Evolutionary conservation across 2,888 invertebrate species (phyloP).

Genomic region (Cepaea hortensis): DNA sequence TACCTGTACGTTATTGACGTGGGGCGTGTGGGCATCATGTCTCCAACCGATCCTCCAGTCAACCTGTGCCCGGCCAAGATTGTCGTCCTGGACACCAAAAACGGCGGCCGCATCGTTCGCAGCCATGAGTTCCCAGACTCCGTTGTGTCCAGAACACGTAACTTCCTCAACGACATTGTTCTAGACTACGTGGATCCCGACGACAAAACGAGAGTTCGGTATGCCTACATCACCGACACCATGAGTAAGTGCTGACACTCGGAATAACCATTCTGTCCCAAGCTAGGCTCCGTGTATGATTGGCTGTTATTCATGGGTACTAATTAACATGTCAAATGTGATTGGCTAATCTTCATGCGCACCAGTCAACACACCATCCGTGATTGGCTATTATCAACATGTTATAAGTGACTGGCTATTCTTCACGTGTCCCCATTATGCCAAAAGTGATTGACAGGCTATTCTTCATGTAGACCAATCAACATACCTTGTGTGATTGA

Average conservation of each 20-base stretch:
- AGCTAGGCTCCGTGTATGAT: too few relatives aligned
- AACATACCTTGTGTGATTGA: too few relatives aligned
- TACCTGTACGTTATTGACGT: slow-evolving; percentile 67
- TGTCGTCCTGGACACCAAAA: slow-evolving; percentile 38
- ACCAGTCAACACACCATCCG: too few relatives aligned
- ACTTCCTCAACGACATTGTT: slow-evolving; percentile 66
- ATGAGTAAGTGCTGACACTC: slow-evolving; percentile 39
- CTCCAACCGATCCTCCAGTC: slow-evolving; percentile 35
- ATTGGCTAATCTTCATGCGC: too few relatives aligned
- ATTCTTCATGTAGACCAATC: too few relatives aligned
- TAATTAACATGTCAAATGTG: too few relatives aligned
- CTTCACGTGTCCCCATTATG: too few relatives aligned
- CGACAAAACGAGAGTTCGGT: slow-evolving; percentile 53
- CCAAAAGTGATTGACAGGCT: too few relatives aligned
- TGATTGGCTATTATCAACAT: too few relatives aligned
- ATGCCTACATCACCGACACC: slow-evolving; percentile 64
- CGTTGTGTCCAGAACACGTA: slow-evolving; percentile 34
- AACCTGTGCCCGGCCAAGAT: slow-evolving; percentile 57
- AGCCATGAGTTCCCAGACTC: slow-evolving; percentile 45
- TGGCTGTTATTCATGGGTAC: too few relatives aligned
- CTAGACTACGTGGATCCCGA: slow-evolving; percentile 57
- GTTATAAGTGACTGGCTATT: too few relatives aligned
- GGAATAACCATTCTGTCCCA: not conserved
- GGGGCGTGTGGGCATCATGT: slow-evolving; percentile 52
- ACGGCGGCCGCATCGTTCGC: slow-evolving; percentile 45